Evolutionary conservation across 2,888 invertebrate genomes (phyloP).

Genomic region (Bhutanitis thaidina): DNA sequence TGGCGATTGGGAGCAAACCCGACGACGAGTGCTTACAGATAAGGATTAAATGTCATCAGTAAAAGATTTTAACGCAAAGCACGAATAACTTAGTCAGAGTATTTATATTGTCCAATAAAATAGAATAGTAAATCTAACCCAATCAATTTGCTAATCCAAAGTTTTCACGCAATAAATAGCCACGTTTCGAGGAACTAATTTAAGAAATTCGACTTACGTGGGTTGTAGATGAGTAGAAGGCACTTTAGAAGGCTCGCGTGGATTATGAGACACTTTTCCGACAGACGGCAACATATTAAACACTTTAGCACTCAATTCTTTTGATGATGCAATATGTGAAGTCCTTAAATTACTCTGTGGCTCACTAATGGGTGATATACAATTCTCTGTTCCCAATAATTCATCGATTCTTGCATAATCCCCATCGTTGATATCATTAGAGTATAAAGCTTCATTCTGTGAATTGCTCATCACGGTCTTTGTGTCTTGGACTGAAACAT

Average conservation of each 20-base stretch:
- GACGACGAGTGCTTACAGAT: too few relatives aligned
- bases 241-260: constrained; percentile 59
- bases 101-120: too few relatives aligned
- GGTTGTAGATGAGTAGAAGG: constrained; percentile 53
- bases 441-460: constrained; percentile 67
- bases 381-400: constrained; percentile 64
- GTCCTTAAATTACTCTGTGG: constrained; percentile 57
- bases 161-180: too few relatives aligned
- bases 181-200: too few relatives aligned
- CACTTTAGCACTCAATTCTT: constrained; percentile 48
- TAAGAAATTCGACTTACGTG: constrained; percentile 44
- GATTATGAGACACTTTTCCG: constrained; percentile 62
- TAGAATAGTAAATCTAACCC: too few relatives aligned
- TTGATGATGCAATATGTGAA: constrained; percentile 51
- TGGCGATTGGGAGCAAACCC: too few relatives aligned
- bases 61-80: too few relatives aligned
- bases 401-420: constrained; percentile 73
- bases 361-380: constrained; percentile 65
- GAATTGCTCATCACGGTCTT: constrained; percentile 72
- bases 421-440: constrained; percentile 63
- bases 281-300: constrained; percentile 64
- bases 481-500: constrained; percentile 70
- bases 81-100: too few relatives aligned
- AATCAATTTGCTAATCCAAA: too few relatives aligned
- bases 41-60: too few relatives aligned